Base-by-base conservation (phyloP, 2,797 vertebrate species). In the Crocodylus rhombifer region DNA sequence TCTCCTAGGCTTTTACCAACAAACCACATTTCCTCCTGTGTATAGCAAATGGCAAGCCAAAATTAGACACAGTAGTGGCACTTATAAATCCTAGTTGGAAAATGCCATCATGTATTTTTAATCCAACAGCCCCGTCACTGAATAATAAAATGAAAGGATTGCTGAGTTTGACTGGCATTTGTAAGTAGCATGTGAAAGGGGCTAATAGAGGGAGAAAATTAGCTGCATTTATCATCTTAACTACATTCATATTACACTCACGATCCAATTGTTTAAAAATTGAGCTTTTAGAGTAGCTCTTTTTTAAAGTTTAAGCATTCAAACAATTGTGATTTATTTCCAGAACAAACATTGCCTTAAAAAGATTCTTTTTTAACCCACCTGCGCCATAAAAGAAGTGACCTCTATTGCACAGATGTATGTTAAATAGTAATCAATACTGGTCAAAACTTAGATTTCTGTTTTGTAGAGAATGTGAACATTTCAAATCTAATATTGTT, bases 51-150 rank as follows among this genome's bases (percentile, higher is more conserved):
- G 97, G 95, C 96, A 97, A 91, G 80, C 91, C 95, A 65, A 84
- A 80, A 94, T 97, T 91, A 95, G 96, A 92, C 74, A 85, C 2
- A 20, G 89, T 88, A 18, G 75, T 9, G 63, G 84, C 30, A 73
- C 94, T 88, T 97, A 89, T 94, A 91, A 86, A 95, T 93, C 96
- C 77, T 42, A 96, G 97, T 95, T 94, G 91, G 97, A 96, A 97
- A 98, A 98, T 97, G 97, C 96, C 96, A 92, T 97, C 97, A 97
- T 98, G 95, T 97, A 97, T 98, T 97, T 98, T 98, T 98, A 97
- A 98, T 97, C 95, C 94, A 57, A 80, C 95, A 84, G 58, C 96
- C 95, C 97, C 94, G 88, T 97, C 94, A 82, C 95, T 64, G 96
- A 97, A 97, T 97, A 97, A 97, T 96, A 96, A 96, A 96, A 97